phyloP scores from a whole-genome alignment of 2,113 vertebrate species.

The Leptobrachium leishanense region DNA sequence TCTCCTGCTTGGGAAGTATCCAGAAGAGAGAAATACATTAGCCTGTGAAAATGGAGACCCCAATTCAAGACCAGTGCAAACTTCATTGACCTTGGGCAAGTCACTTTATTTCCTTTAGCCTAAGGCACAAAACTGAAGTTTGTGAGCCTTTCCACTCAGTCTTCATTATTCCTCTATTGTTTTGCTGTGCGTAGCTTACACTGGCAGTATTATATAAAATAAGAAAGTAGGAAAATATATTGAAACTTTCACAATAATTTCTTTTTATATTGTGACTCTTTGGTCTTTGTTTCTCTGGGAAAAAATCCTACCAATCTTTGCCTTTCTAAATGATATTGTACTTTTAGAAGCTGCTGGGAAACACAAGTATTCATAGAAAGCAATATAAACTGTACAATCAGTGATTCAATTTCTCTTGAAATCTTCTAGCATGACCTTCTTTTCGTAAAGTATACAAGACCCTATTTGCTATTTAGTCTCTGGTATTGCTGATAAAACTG shows the following conservation, averaged over 20 bases:
- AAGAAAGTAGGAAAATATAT: slow-evolving; percentile 36
- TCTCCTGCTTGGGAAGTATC: slow-evolving; percentile 39
- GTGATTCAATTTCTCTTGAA: slow-evolving; percentile 38
- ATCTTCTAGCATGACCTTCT: slow-evolving; percentile 46
- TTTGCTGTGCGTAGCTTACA: slow-evolving; percentile 33
- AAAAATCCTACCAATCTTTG: slow-evolving; percentile 18
- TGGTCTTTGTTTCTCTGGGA: slow-evolving; percentile 37
- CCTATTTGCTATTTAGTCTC: slow-evolving; percentile 43
- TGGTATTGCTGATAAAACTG: slow-evolving; percentile 43
- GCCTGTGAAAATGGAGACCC: slow-evolving; percentile 49
- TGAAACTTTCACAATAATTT: slow-evolving; percentile 43
- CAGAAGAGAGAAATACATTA: slow-evolving; percentile 30
- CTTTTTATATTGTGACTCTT: slow-evolving; percentile 26
- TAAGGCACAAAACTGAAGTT: slow-evolving; percentile 38
- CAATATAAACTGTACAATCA: slow-evolving; percentile 17
- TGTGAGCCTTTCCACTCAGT: slow-evolving; percentile 29
- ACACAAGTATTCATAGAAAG: slow-evolving; percentile 32
- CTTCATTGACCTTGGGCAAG: slow-evolving; percentile 50
- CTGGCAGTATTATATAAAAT: slow-evolving; percentile 40
- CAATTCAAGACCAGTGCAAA: slow-evolving; percentile 50
- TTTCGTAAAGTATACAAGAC: slow-evolving; percentile 31
- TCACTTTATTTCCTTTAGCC: slow-evolving; percentile 48
- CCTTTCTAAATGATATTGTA: slow-evolving; percentile 34
- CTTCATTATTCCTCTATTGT: slow-evolving; percentile 40
- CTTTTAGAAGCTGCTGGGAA: slow-evolving; percentile 12